Conservation (phyloP, 2,888 invertebrate species). For the Lottia scabra region DNA sequence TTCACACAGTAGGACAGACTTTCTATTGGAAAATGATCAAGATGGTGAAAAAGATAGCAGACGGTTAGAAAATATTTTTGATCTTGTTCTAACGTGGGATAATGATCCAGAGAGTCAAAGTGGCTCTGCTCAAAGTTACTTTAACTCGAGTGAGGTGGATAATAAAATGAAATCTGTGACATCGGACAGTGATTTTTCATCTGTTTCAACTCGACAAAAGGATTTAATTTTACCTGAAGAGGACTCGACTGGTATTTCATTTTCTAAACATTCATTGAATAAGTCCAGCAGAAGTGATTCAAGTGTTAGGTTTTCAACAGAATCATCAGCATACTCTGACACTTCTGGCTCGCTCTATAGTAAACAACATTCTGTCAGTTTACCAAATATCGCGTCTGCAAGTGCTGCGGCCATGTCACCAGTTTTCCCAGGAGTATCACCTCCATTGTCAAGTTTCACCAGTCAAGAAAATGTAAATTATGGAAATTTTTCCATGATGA, state of each 20-base stretch:
- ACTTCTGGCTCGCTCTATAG: not conserved
- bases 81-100: constrained; percentile 30
- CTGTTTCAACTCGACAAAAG: constrained; percentile 21
- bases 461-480: not conserved
- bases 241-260: constrained; percentile 49
- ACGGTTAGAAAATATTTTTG: constrained; percentile 22
- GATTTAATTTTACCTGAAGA: constrained; percentile 55
- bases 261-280: constrained; percentile 28
- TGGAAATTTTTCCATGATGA: constrained; percentile 10
- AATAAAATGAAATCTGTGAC: not conserved
- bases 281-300: not conserved
- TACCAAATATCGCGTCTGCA: not conserved
- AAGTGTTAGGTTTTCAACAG: not conserved
- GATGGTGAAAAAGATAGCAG: not conserved
- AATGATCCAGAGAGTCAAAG: constrained; percentile 5
- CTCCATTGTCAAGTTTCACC: not conserved
- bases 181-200: not conserved
- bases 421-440: not conserved
- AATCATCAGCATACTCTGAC: not conserved
- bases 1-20: not conserved
- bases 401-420: not conserved
- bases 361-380: not conserved
- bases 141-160: not conserved
- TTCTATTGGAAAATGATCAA: not conserved
- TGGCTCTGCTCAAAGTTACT: not conserved